A percentile compares a stretch with the other conserved stretches of the same genome.
phyloP scores from a whole-genome alignment of 2,888 invertebrate species.

The Hymenopus coronatus region DNA sequence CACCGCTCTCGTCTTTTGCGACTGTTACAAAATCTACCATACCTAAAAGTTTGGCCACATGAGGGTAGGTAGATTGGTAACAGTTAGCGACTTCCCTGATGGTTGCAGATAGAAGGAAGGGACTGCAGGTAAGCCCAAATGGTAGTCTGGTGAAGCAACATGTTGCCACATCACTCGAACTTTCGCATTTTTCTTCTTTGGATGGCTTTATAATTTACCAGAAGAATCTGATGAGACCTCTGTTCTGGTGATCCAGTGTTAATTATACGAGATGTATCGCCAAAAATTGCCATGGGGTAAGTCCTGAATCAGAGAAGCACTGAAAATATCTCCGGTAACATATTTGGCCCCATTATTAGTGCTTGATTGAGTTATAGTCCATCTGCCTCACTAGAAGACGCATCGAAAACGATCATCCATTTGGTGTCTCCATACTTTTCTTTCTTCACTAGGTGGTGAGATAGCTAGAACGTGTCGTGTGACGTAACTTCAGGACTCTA shows the following conservation, averaged over 20 bases:
- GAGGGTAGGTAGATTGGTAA: too few relatives aligned
- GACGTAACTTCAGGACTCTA: not conserved
- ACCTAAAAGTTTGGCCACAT: too few relatives aligned
- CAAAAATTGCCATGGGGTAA: not conserved
- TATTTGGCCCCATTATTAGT: constrained; percentile 7
- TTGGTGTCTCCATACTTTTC: not conserved
- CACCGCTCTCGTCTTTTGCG: not conserved
- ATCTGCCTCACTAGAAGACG: not conserved
- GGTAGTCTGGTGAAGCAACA: not conserved
- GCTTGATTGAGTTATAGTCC: too few relatives aligned
- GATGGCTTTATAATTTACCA: not conserved
- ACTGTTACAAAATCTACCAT: not conserved
- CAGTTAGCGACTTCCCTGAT: not conserved
- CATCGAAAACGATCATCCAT: not conserved
- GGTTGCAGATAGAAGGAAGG: too few relatives aligned
- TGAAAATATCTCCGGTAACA: not conserved
- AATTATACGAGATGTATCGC: not conserved
- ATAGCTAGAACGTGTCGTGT: not conserved
- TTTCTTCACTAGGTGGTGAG: too few relatives aligned
- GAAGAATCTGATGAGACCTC: not conserved
- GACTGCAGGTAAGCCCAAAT: not conserved
- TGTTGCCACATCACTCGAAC: not conserved
- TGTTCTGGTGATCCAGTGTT: not conserved
- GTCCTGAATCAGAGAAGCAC: not conserved
- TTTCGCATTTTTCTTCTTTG: not conserved